Percentiles rank a stretch among this genome's conserved stretches.
These are phyloP conservation scores for Drosophila nigrodunni DNA, from an alignment of 1,140 invertebrate genomes.

Conservation along the genomic window DNA sequence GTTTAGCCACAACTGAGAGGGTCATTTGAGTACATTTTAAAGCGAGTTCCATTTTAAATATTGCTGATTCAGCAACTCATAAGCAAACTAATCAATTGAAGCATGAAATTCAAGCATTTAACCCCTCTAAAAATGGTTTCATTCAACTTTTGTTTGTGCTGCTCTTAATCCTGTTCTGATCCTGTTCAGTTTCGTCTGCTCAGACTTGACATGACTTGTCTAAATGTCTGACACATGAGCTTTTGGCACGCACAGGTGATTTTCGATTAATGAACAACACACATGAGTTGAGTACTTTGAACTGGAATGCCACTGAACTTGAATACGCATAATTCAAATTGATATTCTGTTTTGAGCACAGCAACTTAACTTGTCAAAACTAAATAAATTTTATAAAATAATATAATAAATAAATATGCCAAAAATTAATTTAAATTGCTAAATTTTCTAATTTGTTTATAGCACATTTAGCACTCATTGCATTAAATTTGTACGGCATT, in stretches of 20 bases:
- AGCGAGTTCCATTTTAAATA: neutral
- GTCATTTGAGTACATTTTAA: conserved; percentile 6
- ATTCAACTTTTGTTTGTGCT: neutral
- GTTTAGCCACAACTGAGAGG: conserved; percentile 16
- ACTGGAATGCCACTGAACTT: neutral
- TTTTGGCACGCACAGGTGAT: conserved; percentile 18
- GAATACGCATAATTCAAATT: neutral
- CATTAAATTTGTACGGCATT: neutral
- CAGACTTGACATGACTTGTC: conserved; percentile 27
- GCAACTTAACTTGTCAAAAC: too few species aligned
- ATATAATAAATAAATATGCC: too few species aligned
- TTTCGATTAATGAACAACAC: neutral
- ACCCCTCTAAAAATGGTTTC: conserved; percentile 1
- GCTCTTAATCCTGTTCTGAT: neutral
- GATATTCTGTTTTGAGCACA: too few species aligned
- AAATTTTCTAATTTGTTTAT: too few species aligned
- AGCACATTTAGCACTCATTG: neutral
- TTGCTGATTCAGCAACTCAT: neutral
- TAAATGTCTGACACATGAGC: conserved; percentile 11
- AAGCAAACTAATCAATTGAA: conserved; percentile 1
- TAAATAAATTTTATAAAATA: too few species aligned
- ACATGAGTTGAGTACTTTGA: neutral
- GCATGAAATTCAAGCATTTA: neutral
- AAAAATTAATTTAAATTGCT: too few species aligned
- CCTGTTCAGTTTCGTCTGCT: conserved; percentile 5